Base-by-base conservation (phyloP, 2,888 invertebrate genomes). In the Terebella lapidaria region DNA sequence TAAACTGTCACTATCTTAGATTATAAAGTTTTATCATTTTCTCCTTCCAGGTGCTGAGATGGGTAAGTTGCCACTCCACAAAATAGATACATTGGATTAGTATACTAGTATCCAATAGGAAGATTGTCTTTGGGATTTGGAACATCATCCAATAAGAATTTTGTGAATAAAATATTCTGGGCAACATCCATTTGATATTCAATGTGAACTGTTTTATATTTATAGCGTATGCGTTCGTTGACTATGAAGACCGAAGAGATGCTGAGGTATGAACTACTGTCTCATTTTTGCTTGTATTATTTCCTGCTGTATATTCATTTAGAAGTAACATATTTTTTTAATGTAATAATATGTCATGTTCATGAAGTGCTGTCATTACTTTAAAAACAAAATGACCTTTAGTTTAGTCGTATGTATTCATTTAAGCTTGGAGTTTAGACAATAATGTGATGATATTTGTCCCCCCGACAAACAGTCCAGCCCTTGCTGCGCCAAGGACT, bases 201-300 rank as follows among this genome's bases (percentile, higher is more conserved):
- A n/a, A n/a, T n/a, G n/a, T n/a, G n/a, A n/a, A n/a, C n/a, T n/a
- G n/a, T n/a, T n/a, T n/a, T n/a, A n/a, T n/a, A n/a, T 28, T 71
- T 73, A 52, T 70, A 79, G 81, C 80, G 2, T 81, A 80, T 73
- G 81, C 79, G 2, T 81, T 81, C 75, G 77, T 81, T 58, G 81
- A 81, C 67, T 81, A 74, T 72, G 81, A 81, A 69, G 81, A 81
- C 69, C 71, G 76, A 58, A 65, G 80, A 63, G 81, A 81, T 76
- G 81, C 81, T 26, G 81, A 81, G 74, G 81, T 81, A 70, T 68
- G 69, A 5, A 28, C 28, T 27, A 27, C 25, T 53, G 5, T 27
- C 10, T 10, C n/a, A 15, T 35, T 35, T 35, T 35, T 35, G 42
- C n/a, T 35, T 15, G 10, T 35, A n/a, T 35, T 35, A 10, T n/a